Percentiles rank a stretch among this genome's conserved stretches.
These are phyloP conservation scores for Cataglyphis albicans DNA, from an alignment of 2,888 invertebrate genomes.

Conservation along the genomic window DNA sequence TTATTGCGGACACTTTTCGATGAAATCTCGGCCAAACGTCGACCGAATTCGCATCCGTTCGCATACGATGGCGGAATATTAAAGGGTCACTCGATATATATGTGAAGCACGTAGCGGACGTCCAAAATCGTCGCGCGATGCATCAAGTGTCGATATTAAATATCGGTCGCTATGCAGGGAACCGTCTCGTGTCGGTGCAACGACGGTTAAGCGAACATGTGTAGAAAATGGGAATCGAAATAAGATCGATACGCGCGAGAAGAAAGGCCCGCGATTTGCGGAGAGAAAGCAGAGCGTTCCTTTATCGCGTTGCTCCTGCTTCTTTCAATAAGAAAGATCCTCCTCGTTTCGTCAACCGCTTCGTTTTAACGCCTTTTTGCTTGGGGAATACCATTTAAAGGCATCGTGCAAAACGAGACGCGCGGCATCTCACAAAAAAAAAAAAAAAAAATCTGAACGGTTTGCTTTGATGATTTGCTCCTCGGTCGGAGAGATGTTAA, in stretches of 20 bases:
- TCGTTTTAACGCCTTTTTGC: neutral
- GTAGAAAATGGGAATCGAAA: conserved; percentile 27
- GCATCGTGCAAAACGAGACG: neutral
- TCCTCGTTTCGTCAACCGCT: conserved; percentile 7
- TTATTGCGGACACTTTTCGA: conserved; percentile 60
- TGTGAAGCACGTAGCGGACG: conserved; percentile 60
- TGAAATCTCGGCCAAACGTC: conserved; percentile 58
- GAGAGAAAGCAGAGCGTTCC: neutral
- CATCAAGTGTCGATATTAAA: conserved; percentile 74
- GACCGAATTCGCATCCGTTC: conserved; percentile 66
- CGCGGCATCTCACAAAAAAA: neutral
- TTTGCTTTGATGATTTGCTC: conserved; percentile 4
- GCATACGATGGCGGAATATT: conserved; percentile 74
- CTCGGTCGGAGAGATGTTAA: neutral
- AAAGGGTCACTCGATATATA: conserved; percentile 68
- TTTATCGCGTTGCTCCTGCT: conserved; percentile 37
- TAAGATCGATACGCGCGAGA: conserved; percentile 39
- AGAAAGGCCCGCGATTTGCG: neutral
- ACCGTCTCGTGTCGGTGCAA: neutral
- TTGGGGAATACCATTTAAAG: conserved; percentile 37
- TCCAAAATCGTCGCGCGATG: conserved; percentile 61
- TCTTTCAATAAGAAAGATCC: conserved; percentile 10
- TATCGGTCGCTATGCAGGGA: conserved; percentile 67
- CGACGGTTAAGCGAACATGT: neutral
- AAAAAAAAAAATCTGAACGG: conserved; percentile 18